Evolutionary conservation across 2,888 invertebrate genomes (phyloP).

Genomic region (Tineola bisselliella): DNA sequence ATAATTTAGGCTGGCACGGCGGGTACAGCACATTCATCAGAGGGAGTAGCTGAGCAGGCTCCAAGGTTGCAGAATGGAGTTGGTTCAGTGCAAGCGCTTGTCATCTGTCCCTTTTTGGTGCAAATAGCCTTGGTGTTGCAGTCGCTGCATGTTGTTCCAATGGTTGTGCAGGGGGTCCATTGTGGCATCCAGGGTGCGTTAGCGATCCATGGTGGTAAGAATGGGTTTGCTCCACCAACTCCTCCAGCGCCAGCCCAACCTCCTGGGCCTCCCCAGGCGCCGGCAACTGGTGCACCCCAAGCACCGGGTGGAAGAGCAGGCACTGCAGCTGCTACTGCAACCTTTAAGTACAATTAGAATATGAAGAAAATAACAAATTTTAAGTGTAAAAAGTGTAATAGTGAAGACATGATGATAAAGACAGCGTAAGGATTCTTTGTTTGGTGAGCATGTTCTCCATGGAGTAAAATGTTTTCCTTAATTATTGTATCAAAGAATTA

Average conservation of each 20-base stretch:
- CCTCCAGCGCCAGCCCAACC: constrained; percentile 22
- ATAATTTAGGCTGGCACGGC: constrained; percentile 14
- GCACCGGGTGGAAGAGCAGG: constrained; percentile 20
- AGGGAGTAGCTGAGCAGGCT: constrained; percentile 53
- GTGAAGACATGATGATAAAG: too few species aligned
- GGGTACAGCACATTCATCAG: constrained; percentile 37
- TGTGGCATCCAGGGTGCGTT: constrained; percentile 48
- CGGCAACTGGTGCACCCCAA: constrained; percentile 13
- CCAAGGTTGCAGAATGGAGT: constrained; percentile 55
- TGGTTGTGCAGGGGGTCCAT: constrained; percentile 42
- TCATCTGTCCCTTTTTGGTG: constrained; percentile 47
- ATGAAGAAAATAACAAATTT: background rate
- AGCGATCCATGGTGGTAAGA: constrained; percentile 50
- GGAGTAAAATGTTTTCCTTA: too few species aligned
- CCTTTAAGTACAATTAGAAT: constrained; percentile 24
- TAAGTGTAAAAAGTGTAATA: too few species aligned
- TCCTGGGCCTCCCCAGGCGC: constrained; percentile 19
- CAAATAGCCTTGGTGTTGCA: constrained; percentile 47
- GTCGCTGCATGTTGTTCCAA: constrained; percentile 43
- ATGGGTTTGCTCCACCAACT: constrained; percentile 29
- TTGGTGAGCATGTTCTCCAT: too few species aligned
- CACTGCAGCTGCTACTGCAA: constrained; percentile 35
- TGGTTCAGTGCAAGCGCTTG: constrained; percentile 44
- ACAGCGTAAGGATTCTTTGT: too few species aligned
- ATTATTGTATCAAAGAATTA: too few species aligned